Percentiles rank a stretch among this genome's conserved stretches.
Conservation (phyloP, 2,888 invertebrate genomes). For the Chirona hameri region DNA sequence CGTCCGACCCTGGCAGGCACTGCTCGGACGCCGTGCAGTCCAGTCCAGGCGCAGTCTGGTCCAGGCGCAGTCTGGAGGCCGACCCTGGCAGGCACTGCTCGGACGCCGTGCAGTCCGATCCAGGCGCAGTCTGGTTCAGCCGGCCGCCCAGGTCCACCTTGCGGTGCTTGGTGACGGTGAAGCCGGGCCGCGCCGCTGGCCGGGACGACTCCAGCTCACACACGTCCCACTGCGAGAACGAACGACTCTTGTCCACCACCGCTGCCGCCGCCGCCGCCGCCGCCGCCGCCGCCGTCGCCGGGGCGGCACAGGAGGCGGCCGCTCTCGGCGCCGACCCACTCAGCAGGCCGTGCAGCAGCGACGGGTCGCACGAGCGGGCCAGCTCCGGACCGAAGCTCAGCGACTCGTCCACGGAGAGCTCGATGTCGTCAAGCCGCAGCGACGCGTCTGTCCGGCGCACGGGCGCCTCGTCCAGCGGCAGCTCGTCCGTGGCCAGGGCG, state of each 20-base stretch:
- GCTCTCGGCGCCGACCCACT: neutral
- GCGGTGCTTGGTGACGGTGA: constrained; percentile 33
- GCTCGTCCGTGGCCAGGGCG: neutral
- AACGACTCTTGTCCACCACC: neutral
- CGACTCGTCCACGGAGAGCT: neutral
- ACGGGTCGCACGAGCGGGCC: neutral
- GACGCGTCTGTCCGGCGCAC: neutral
- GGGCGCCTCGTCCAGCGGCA: constrained; percentile 8
- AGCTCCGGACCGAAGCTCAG: neutral
- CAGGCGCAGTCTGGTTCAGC: neutral
- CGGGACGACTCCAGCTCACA: neutral
- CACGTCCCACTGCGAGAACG: constrained; percentile 12
- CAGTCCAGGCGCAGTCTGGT: neutral
- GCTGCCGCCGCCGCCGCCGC: neutral
- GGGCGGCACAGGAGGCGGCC: neutral
- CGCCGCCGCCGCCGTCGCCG: neutral
- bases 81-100: neutral
- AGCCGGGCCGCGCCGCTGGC: constrained; percentile 25
- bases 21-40: neutral
- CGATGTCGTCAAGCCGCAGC: neutral
- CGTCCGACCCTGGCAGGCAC: neutral
- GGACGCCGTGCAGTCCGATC: neutral
- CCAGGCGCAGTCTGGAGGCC: neutral
- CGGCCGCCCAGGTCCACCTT: constrained; percentile 32
- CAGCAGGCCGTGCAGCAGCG: neutral